Percentiles rank a stretch among this genome's conserved stretches.
These are phyloP conservation scores for Brienomyrus longianalis DNA, from an alignment of 2,113 vertebrate species.

Conservation along the genomic window DNA sequence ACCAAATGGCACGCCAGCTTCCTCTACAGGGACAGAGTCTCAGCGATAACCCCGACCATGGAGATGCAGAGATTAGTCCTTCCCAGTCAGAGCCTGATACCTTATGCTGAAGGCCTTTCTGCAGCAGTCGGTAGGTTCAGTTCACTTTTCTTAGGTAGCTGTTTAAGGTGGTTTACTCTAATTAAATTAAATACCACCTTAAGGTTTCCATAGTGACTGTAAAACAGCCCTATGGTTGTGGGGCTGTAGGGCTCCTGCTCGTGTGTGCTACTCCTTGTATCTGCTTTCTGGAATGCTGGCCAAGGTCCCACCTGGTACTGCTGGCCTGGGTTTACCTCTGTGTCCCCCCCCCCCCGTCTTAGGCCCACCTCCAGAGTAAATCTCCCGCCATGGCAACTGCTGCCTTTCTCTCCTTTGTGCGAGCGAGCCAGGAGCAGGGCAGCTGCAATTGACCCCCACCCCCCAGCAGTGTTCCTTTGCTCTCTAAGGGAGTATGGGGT, in stretches of 20 bases:
- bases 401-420: background rate
- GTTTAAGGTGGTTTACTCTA: background rate
- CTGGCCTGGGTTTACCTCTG: slow-evolving; percentile 1
- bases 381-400: slow-evolving; percentile 16
- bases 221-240: background rate
- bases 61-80: background rate
- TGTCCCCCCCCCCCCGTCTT: background rate
- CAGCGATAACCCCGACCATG: background rate
- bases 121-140: background rate
- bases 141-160: background rate
- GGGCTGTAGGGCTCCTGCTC: background rate
- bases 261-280: too few relatives aligned
- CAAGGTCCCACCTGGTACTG: background rate
- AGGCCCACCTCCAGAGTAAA: background rate
- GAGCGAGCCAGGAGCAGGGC: background rate
- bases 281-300: background rate
- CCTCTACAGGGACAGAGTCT: background rate
- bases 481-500: slow-evolving; percentile 23
- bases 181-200: background rate
- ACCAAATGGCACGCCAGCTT: slow-evolving; percentile 42
- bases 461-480: slow-evolving; percentile 40
- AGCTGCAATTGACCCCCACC: background rate
- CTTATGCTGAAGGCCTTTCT: background rate
- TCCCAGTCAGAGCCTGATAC: background rate
- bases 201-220: background rate